phyloP scores from a whole-genome alignment of 1,140 invertebrate species.

The Pissodes strobi region DNA sequence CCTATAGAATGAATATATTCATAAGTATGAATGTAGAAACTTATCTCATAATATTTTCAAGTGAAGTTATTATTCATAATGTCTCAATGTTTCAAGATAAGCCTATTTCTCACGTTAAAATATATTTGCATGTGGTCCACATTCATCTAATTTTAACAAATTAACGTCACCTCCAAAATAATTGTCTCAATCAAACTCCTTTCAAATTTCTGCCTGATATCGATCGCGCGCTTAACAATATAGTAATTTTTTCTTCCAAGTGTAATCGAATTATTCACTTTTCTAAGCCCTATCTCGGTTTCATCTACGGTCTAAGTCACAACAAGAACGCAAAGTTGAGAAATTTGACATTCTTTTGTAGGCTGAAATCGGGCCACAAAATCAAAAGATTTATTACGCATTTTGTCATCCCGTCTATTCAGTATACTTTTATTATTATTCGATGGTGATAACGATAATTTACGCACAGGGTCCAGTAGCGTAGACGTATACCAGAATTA shows the following conservation, averaged over 20 bases:
- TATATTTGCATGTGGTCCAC: constrained; percentile 15
- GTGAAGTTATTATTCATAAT: neutral
- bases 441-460: constrained; percentile 19
- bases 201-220: constrained; percentile 12
- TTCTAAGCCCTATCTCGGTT: constrained; percentile 15
- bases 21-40: too few species aligned
- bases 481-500: neutral
- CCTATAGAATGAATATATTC: too few species aligned
- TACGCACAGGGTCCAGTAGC: constrained; percentile 20
- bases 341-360: constrained; percentile 37
- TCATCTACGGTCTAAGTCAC: constrained; percentile 6
- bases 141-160: constrained; percentile 27
- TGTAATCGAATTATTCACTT: constrained; percentile 26
- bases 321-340: constrained; percentile 31
- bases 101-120: neutral
- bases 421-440: constrained; percentile 12
- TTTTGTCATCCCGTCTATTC: constrained; percentile 33
- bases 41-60: too few species aligned
- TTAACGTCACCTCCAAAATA: constrained; percentile 16
- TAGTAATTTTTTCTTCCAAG: constrained; percentile 12
- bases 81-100: too few species aligned
- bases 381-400: constrained; percentile 32
- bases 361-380: constrained; percentile 17
- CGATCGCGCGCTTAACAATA: constrained; percentile 8
- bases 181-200: constrained; percentile 25